Evolutionary conservation across 2,797 vertebrate species (phyloP).

Genomic region (Ceryle rudis): DNA sequence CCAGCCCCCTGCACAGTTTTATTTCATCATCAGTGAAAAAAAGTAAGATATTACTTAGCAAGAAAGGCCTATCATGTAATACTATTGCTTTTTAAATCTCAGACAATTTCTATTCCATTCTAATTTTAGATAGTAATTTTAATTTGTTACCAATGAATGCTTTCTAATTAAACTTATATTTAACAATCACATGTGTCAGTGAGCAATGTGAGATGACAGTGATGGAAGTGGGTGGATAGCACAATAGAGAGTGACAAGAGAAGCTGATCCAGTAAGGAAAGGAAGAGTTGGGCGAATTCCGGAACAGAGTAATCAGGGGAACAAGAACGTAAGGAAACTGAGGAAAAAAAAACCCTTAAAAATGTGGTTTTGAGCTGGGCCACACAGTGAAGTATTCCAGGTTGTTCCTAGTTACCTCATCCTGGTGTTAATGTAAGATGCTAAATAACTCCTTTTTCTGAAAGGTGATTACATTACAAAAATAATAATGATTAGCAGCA

Average conservation of each 20-base stretch:
- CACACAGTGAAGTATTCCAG: background rate
- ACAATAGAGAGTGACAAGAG: conserved; percentile 52
- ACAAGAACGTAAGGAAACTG: background rate
- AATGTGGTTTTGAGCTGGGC: background rate
- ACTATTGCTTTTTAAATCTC: conserved; percentile 33
- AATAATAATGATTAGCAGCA: background rate
- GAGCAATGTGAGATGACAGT: conserved; percentile 44
- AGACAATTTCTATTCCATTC: conserved; percentile 47
- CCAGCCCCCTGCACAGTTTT: background rate
- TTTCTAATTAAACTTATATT: conserved; percentile 61
- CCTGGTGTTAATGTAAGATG: background rate
- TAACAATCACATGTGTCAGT: conserved; percentile 47
- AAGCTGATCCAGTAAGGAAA: background rate
- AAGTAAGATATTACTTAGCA: conserved; percentile 36
- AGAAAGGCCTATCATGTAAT: conserved; percentile 26
- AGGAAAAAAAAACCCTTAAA: background rate
- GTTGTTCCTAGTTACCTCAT: background rate
- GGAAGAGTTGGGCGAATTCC: conserved; percentile 20
- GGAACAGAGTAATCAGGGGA: background rate
- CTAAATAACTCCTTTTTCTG: background rate
- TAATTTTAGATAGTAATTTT: conserved; percentile 58
- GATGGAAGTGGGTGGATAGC: conserved; percentile 34
- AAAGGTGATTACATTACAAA: background rate
- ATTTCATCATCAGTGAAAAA: conserved; percentile 36
- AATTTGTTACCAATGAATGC: conserved; percentile 58